Conservation (phyloP, 1,140 invertebrate genomes). For the Phortica variegata region DNA sequence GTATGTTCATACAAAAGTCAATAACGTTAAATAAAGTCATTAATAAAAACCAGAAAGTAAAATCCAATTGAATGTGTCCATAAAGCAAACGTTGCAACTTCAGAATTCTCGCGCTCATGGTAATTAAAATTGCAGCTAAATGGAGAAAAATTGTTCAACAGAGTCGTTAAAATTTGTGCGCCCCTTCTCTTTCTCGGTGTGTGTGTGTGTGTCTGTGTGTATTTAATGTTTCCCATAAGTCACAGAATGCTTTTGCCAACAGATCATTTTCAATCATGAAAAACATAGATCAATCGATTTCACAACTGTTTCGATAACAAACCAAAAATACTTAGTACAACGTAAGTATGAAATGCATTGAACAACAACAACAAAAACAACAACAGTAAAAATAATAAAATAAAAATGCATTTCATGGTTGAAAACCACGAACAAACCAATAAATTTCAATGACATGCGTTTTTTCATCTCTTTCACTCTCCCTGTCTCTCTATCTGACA, state of each 20-base stretch:
- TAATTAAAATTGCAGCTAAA: conserved; percentile 24
- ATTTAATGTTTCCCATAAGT: conserved; percentile 7
- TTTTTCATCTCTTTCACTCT: conserved; percentile 33
- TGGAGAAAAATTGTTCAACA: neutral
- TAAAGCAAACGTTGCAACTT: too few relatives aligned
- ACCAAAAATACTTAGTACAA: too few relatives aligned
- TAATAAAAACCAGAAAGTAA: too few relatives aligned
- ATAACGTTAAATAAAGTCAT: too few relatives aligned
- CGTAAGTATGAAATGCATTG: too few relatives aligned
- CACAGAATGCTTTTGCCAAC: conserved; percentile 3
- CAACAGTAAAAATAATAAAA: conserved; percentile 37
- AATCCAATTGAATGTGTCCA: too few relatives aligned
- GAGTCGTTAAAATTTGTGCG: neutral
- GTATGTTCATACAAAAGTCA: too few relatives aligned
- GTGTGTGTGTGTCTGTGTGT: neutral
- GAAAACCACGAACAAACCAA: conserved; percentile 27
- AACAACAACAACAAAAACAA: conserved; percentile 32
- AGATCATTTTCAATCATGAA: conserved; percentile 46
- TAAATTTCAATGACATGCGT: conserved; percentile 54
- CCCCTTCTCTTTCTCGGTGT: neutral
- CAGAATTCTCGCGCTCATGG: too few relatives aligned
- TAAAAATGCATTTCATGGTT: conserved; percentile 51
- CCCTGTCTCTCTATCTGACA: conserved; percentile 45
- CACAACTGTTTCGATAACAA: conserved; percentile 21
- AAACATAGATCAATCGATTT: conserved; percentile 46